Percentiles rank a stretch among this genome's conserved stretches.
Evolutionary conservation across 2,113 vertebrate genomes (phyloP).

Genomic region (Verasper variegatus): DNA sequence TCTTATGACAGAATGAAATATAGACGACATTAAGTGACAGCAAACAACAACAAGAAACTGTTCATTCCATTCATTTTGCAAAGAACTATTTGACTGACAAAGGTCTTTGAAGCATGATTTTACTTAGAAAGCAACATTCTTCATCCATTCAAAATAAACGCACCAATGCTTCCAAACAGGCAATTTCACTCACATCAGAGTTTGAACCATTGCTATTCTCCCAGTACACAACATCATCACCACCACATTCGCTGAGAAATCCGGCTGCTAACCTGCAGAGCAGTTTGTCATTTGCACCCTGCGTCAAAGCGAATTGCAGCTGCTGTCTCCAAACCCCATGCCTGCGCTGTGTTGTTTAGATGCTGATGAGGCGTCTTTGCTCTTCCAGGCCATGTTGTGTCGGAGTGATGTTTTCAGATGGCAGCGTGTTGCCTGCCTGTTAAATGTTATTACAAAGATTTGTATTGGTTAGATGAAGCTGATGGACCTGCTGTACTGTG

Average conservation of each 20-base stretch:
- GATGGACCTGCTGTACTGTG: not conserved
- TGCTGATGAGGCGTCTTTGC: conserved; percentile 11
- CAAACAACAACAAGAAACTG: not conserved
- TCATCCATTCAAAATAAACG: not conserved
- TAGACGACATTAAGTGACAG: conserved; percentile 4
- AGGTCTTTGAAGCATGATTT: no score
- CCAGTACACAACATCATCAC: not conserved
- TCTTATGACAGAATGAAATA: conserved; percentile 6
- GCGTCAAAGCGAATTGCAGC: no score
- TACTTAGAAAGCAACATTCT: no score
- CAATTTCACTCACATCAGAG: no score
- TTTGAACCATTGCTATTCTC: no score
- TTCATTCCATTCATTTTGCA: not conserved
- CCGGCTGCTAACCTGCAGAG: conserved; percentile 3
- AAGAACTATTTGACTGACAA: not conserved
- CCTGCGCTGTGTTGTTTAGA: conserved; percentile 14
- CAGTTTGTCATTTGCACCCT: no score
- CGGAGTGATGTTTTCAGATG: not conserved
- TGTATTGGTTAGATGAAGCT: not conserved
- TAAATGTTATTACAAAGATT: not conserved
- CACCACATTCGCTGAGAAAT: conserved; percentile 14
- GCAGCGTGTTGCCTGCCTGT: not conserved
- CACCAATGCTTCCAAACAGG: no score
- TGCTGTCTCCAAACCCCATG: not conserved
- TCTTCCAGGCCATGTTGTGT: not conserved